Evolutionary conservation across 2,888 invertebrate genomes (phyloP).

Genomic region (Hybos culiciformis): DNA sequence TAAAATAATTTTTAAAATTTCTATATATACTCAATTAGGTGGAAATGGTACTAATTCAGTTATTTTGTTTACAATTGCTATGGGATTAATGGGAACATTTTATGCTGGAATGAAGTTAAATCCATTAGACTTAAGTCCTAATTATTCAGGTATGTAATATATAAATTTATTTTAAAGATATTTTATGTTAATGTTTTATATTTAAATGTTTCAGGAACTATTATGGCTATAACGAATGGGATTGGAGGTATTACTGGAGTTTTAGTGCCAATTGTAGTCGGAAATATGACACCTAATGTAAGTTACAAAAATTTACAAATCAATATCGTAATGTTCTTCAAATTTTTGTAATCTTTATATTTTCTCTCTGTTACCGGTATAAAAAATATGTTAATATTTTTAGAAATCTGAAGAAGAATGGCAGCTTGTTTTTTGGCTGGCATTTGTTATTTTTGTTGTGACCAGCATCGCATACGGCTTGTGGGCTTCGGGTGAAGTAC

Average conservation of each 20-base stretch:
- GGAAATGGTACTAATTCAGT: constrained; percentile 44
- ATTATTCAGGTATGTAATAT: too few species aligned
- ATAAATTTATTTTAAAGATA: too few species aligned
- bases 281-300: constrained; percentile 49
- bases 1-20: too few species aligned
- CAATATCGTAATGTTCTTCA: background rate
- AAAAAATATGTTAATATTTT: background rate
- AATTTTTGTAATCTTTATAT: background rate
- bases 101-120: constrained; percentile 59
- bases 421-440: constrained; percentile 69
- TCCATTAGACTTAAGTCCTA: constrained; percentile 50
- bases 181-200: too few species aligned
- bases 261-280: constrained; percentile 52
- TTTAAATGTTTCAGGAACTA: constrained; percentile 44
- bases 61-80: constrained; percentile 48
- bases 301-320: constrained; percentile 26
- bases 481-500: constrained; percentile 60
- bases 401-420: constrained; percentile 53
- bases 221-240: constrained; percentile 57
- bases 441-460: constrained; percentile 49
- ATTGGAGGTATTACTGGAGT: constrained; percentile 60
- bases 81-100: constrained; percentile 57
- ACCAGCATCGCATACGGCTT: constrained; percentile 55
- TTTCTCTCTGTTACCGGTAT: background rate
- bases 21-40: too few species aligned